These are phyloP conservation scores for Lophotriccus pileatus DNA, from an alignment of 2,797 vertebrate genomes.

Conservation along the genomic window DNA sequence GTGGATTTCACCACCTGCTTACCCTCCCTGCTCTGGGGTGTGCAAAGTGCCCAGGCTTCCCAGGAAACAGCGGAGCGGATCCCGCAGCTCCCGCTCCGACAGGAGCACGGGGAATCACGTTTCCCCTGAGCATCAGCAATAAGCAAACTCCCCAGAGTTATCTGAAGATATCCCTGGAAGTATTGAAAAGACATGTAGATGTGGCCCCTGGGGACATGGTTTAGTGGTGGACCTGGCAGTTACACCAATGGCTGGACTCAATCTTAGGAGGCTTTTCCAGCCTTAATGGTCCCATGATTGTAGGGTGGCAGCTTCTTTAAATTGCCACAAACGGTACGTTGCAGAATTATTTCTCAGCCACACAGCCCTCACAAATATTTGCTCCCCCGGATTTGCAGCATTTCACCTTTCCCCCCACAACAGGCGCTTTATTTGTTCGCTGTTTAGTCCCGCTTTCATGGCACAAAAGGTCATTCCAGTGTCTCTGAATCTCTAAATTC, in stretches of 20 bases:
- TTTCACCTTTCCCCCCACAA: background rate
- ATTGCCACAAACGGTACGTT: fast-evolving
- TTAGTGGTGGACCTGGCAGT: background rate
- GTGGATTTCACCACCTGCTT: background rate
- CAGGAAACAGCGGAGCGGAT: background rate
- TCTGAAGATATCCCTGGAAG: background rate
- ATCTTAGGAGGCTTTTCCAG: background rate
- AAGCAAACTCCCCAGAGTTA: background rate
- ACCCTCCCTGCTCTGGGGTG: background rate
- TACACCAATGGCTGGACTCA: background rate
- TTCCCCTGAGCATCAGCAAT: background rate
- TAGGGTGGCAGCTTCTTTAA: background rate
- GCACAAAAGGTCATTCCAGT: background rate
- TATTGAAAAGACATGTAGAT: background rate
- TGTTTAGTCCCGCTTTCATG: background rate
- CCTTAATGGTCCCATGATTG: background rate
- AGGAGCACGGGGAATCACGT: background rate
- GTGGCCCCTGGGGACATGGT: background rate
- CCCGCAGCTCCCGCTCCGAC: background rate
- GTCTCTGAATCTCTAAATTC: background rate
- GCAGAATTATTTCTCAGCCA: background rate
- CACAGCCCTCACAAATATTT: background rate
- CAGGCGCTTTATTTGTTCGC: background rate
- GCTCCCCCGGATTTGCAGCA: fast-evolving
- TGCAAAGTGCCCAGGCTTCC: background rate